Base-by-base conservation (phyloP, 2,113 vertebrate species). In the Xiphophorus couchianus region DNA sequence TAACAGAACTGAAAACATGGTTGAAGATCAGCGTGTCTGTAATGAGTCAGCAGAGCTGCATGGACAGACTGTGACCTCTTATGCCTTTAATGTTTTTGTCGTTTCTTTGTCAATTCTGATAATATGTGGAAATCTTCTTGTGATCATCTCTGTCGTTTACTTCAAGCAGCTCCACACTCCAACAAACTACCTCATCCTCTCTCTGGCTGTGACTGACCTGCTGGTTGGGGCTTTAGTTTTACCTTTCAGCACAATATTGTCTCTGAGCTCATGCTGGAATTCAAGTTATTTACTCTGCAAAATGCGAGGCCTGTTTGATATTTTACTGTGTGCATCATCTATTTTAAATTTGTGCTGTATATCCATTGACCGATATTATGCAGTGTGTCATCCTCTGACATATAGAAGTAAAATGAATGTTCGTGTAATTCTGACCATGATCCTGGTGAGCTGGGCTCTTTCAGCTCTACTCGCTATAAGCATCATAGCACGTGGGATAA, bases 101-200 rank as follows among this genome's bases (percentile, higher is more conserved):
- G 12, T 39, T 65, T 11, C 19, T 54, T 60, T 61, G 1, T 70
- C 28, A 70, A n/a, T 67, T 28, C 25, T 42, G 6, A 42, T 27
- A 28, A 62, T 58, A 17, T 22, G 44, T 25, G 78, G 78, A 28
- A 80, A 80, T 12, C 44, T 80, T 14, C 66, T 80, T 30, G 78
- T 80, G 9, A 74, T 80, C 6, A 66, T 73, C 15, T 74, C 79
- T 22, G 29, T 81, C 13, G 11, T 62, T 37, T 76, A 75, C 33
- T 75, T 75, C 19, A 75, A 67, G n/a, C 54, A 75, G 65, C 64
- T 67, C 29, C 73, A 67, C 73, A 75, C 64, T 67, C 65, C 73
- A 28, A 75, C 65, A 0, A 75, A 75, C 51, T 75, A 39, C 65
- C 73, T 61, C 22, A 60, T 68, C 51, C 51, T 75, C 27, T 75